These are phyloP conservation scores for Amphipoea oculea DNA, from an alignment of 2,888 invertebrate species.

Conservation along the genomic window DNA sequence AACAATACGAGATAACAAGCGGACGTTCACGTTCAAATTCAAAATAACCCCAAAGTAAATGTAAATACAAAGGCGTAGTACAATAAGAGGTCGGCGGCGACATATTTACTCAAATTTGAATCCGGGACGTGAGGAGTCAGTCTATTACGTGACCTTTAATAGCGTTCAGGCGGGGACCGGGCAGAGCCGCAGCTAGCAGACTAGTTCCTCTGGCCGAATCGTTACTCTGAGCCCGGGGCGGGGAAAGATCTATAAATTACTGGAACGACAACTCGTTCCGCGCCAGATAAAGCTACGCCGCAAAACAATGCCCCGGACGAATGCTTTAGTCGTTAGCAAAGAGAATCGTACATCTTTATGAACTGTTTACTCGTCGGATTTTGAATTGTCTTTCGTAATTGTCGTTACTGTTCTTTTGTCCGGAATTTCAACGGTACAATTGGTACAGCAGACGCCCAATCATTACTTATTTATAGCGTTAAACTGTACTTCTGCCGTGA, in stretches of 20 bases:
- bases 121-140: conserved; percentile 84
- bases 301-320: conserved; percentile 88
- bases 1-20: conserved; percentile 77
- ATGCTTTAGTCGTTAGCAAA: conserved; percentile 85
- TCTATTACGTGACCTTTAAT: conserved; percentile 88
- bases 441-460: conserved; percentile 53
- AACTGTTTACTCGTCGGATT: conserved; percentile 83
- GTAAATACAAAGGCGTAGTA: conserved; percentile 80
- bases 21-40: conserved; percentile 75
- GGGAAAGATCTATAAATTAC: conserved; percentile 89
- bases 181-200: conserved; percentile 72
- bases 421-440: conserved; percentile 61
- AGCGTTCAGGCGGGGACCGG: conserved; percentile 77
- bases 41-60: conserved; percentile 79
- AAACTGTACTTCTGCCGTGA: conserved; percentile 62
- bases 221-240: conserved; percentile 84
- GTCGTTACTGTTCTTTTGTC: conserved; percentile 74
- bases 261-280: conserved; percentile 88
- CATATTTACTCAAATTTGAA: conserved; percentile 87
- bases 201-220: conserved; percentile 79
- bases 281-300: conserved; percentile 88
- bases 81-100: conserved; percentile 80
- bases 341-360: conserved; percentile 86
- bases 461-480: conserved; percentile 68
- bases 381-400: conserved; percentile 76